Evolutionary conservation across 2,888 invertebrate genomes (phyloP), one percentile per base, ranked within the genome.

Genomic region (Drosophila affinis): DNA sequence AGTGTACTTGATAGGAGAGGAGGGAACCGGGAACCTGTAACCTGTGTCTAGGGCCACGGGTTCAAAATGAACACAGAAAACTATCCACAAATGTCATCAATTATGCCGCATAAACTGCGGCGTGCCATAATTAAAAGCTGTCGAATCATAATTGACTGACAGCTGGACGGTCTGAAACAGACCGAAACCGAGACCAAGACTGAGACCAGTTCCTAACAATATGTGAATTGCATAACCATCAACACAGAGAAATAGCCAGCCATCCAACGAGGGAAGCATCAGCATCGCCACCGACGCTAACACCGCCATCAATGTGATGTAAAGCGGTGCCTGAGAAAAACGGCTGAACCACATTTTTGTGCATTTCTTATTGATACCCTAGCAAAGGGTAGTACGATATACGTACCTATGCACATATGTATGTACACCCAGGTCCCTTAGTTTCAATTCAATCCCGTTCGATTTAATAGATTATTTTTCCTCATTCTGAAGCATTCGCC

Each of bases 161-260:
- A 51, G 56, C 46, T 68, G 49, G 60, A 45, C 49, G 62, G 44
- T 47, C 45, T 48, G 54, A 52, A 39, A 32, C 39, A 49, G 14
- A 27, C 24, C 21, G 56, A 62, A 60, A 24, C 10, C 12, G 56
- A 62, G 62, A 24, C 10, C 9, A 29, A 32, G 61, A 39, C 49
- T 45, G 29, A 51, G 32, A 57, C 29, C 45, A 56, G 51, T 72
- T 78, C 72, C 86, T 77, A 77, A 83, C 87, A 88, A 88, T 83
- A 80, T 80, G 87, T 79, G 53, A 88, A 88, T 83, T 83, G 72
- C 83, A 88, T 83, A 83, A 83, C 74, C 71, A 72, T 62, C 39
- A 53, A 54, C 39, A 27, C 27, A 32, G 34, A 55, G 29, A 57
- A 49, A 62, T 27, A 17, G 48, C 53, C 48, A 76, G 27, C 48